Evolutionary conservation across 2,888 invertebrate species (phyloP).

Genomic region (Callyntrura guangdongensis): DNA sequence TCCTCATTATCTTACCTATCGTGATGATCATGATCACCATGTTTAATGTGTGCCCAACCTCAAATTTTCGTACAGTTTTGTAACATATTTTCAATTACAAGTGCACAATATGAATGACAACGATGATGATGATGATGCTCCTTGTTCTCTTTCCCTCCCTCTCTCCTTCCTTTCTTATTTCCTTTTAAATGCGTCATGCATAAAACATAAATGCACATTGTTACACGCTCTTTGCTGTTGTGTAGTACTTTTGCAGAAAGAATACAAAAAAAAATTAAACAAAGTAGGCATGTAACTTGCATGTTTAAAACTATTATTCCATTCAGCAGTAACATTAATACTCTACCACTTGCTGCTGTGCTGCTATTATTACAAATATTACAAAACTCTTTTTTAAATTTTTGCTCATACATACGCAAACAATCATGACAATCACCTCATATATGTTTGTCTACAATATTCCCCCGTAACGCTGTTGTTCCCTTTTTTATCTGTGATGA

Average conservation of each 20-base stretch:
- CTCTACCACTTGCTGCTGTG: not conserved
- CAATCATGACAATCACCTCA: constrained; percentile 47
- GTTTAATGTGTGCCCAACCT: constrained; percentile 66
- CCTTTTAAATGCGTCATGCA: constrained; percentile 46
- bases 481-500: constrained; percentile 32
- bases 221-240: constrained; percentile 1
- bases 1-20: constrained; percentile 12
- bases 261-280: constrained; percentile 30
- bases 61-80: constrained; percentile 57
- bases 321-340: constrained; percentile 8
- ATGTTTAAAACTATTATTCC: constrained; percentile 56
- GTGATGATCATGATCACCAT: constrained; percentile 9
- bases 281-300: constrained; percentile 36
- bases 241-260: constrained; percentile 21
- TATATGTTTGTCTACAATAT: constrained; percentile 16
- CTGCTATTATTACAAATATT: not conserved
- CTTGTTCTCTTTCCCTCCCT: constrained; percentile 34
- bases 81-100: constrained; percentile 56
- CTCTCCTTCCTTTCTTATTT: constrained; percentile 53
- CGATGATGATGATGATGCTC: constrained; percentile 51
- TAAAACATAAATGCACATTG: constrained; percentile 4
- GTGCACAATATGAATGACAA: constrained; percentile 20
- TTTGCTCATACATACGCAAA: constrained; percentile 22
- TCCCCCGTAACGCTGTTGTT: constrained; percentile 36
- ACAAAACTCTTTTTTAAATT: constrained; percentile 29